Conservation (phyloP, 92 coral and sea anemone species). For the Phymanthus crucifer region DNA sequence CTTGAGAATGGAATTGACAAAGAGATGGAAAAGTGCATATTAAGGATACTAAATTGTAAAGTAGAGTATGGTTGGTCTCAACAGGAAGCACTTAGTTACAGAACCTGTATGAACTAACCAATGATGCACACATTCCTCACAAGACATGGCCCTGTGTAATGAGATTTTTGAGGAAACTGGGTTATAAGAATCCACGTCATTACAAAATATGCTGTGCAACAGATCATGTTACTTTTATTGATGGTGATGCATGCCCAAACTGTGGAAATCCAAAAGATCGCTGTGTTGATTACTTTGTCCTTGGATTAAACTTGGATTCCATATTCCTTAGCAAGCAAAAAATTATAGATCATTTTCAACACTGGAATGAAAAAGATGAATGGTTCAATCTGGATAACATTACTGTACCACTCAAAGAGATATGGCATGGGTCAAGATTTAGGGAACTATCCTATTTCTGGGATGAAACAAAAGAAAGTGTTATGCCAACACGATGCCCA, state of each 20-base stretch:
- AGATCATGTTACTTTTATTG: constrained; percentile 54
- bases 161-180: constrained; percentile 42
- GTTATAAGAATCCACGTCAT: constrained; percentile 53
- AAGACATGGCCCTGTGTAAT: constrained; percentile 47
- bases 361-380: constrained; percentile 55
- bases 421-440: constrained; percentile 69
- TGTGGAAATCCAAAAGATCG: constrained; percentile 49
- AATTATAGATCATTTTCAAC: constrained; percentile 45
- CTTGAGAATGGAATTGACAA: constrained; percentile 27
- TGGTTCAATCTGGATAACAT: constrained; percentile 38
- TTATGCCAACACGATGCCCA: constrained; percentile 54
- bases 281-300: constrained; percentile 60
- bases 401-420: constrained; percentile 28
- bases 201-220: constrained; percentile 58
- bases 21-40: constrained; percentile 37
- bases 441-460: constrained; percentile 61
- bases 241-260: constrained; percentile 36
- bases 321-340: constrained; percentile 38
- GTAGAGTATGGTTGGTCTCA: constrained; percentile 60
- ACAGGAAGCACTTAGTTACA: constrained; percentile 39
- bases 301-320: constrained; percentile 52
- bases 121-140: constrained; percentile 52
- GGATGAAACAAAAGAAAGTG: constrained; percentile 47
- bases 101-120: constrained; percentile 40
- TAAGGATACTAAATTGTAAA: constrained; percentile 45